A percentile compares a stretch with the other conserved stretches of the same genome.
These are phyloP conservation scores for Drosophila mimetica DNA, from an alignment of 2,888 invertebrate genomes.

Conservation along the genomic window DNA sequence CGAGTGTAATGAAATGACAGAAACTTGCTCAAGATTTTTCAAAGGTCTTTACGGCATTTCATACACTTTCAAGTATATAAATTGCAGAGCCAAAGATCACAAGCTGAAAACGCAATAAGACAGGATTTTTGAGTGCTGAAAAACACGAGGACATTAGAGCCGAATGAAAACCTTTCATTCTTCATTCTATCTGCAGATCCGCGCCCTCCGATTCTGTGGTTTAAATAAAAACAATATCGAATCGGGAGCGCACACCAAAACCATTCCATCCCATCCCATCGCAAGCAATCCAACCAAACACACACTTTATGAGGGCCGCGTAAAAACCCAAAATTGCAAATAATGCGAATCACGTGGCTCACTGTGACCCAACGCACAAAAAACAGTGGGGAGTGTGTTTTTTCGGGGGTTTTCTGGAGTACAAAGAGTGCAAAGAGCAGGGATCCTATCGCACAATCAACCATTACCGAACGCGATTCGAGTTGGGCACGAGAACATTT, in stretches of 20 bases:
- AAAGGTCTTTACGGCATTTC: conserved; percentile 19
- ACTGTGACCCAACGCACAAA: conserved; percentile 39
- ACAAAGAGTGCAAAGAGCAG: conserved; percentile 37
- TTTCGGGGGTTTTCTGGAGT: conserved; percentile 6
- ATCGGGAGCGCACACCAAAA: conserved; percentile 8
- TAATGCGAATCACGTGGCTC: conserved; percentile 77
- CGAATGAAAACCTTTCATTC: conserved; percentile 23
- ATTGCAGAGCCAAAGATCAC: conserved; percentile 15
- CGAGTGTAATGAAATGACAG: conserved; percentile 33
- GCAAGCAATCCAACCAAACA: neutral
- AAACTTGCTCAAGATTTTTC: neutral
- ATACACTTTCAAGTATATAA: conserved; percentile 21
- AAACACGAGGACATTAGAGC: conserved; percentile 8
- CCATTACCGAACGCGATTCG: conserved; percentile 71
- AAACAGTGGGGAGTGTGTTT: conserved; percentile 22
- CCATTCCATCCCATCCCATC: neutral
- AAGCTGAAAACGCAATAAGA: conserved; percentile 25
- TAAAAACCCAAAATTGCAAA: conserved; percentile 70
- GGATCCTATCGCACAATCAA: conserved; percentile 63
- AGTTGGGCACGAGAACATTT: conserved; percentile 68
- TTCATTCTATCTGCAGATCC: conserved; percentile 11
- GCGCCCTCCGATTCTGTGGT: conserved; percentile 32
- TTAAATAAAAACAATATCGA: conserved; percentile 44
- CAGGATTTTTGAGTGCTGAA: conserved; percentile 2
- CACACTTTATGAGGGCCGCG: conserved; percentile 58